phyloP scores from a whole-genome alignment of 2,888 invertebrate species.

The Nezara viridula region DNA sequence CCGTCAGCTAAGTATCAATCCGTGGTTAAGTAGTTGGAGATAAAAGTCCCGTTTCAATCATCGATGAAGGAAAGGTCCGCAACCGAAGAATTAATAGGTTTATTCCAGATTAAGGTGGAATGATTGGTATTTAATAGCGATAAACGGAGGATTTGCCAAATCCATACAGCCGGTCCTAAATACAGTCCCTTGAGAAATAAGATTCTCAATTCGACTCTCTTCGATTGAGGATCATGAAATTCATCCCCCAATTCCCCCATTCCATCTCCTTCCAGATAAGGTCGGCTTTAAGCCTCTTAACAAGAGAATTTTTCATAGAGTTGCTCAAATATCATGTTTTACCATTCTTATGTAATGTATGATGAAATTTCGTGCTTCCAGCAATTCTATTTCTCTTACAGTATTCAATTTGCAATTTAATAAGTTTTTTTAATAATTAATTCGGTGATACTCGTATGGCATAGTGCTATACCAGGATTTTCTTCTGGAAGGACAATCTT shows the following conservation, averaged over 20 bases:
- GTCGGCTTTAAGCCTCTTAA: constrained; percentile 36
- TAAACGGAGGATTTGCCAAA: not conserved
- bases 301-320: not conserved
- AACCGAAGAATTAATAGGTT: not conserved
- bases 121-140: constrained; percentile 31
- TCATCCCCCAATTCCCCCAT: constrained; percentile 20
- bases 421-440: too few relatives aligned
- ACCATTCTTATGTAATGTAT: not conserved
- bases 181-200: constrained; percentile 46
- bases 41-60: not conserved
- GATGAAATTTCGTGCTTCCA: not conserved
- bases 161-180: not conserved
- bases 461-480: too few relatives aligned
- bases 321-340: not conserved
- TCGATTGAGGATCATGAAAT: constrained; percentile 43
- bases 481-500: too few relatives aligned
- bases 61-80: not conserved
- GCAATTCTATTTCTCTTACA: not conserved
- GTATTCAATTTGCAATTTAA: too few relatives aligned
- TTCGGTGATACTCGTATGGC: too few relatives aligned
- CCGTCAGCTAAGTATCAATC: not conserved
- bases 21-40: not conserved
- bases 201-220: not conserved
- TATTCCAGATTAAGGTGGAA: constrained; percentile 4
- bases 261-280: constrained; percentile 18